A percentile compares a stretch with the other conserved stretches of the same genome.
phyloP scores from a whole-genome alignment of 2,888 invertebrate genomes.

The Macaria liturata region DNA sequence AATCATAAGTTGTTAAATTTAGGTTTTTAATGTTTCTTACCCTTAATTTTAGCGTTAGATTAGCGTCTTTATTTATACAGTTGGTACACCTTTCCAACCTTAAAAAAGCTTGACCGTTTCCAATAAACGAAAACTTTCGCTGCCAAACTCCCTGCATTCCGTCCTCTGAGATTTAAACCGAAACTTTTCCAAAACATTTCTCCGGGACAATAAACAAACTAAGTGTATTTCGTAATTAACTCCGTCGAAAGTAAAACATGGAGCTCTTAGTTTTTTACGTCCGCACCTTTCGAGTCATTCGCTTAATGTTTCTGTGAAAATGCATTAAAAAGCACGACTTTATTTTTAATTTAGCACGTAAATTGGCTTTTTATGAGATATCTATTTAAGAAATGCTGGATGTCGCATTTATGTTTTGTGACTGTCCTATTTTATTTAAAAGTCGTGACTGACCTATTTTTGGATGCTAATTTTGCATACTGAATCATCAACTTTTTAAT shows the following conservation, averaged over 20 bases:
- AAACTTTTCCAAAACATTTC: conserved; percentile 13
- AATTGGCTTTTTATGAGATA: conserved; percentile 27
- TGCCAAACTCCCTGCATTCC: too few relatives aligned
- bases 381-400: conserved; percentile 4
- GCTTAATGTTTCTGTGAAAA: conserved; percentile 35
- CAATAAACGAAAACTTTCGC: too few relatives aligned
- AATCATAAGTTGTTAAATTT: too few relatives aligned
- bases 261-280: conserved; percentile 52
- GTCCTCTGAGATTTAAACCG: conserved; percentile 10
- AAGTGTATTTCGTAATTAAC: conserved; percentile 43
- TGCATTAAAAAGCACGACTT: conserved; percentile 27
- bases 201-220: conserved; percentile 39
- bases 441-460: too few relatives aligned
- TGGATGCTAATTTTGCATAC: too few relatives aligned
- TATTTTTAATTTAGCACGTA: conserved; percentile 32
- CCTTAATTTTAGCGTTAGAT: too few relatives aligned
- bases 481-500: too few relatives aligned
- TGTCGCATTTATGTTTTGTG: neutral
- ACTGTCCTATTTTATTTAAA: too few relatives aligned
- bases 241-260: conserved; percentile 31
- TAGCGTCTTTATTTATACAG: too few relatives aligned
- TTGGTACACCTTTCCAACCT: too few relatives aligned
- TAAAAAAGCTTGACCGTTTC: too few relatives aligned
- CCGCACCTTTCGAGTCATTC: conserved; percentile 41
- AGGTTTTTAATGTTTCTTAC: too few relatives aligned